phyloP scores from a whole-genome alignment of 2,888 invertebrate species.

The Meliscaeva auricollis region DNA sequence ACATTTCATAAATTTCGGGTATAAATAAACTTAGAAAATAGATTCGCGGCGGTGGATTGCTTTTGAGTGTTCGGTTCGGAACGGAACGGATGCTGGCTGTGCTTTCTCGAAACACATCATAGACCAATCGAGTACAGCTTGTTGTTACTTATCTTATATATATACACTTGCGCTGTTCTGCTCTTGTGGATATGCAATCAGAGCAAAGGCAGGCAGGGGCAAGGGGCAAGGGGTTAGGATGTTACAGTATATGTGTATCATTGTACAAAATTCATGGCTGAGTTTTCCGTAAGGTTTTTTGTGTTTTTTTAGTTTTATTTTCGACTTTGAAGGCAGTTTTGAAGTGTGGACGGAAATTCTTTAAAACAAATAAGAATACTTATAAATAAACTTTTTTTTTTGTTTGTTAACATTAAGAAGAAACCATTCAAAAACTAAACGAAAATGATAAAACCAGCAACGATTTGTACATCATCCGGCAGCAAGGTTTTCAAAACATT shows the following conservation, averaged over 20 bases:
- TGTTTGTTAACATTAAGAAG: neutral
- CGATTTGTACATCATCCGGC: neutral
- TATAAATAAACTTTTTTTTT: neutral
- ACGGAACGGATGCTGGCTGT: constrained; percentile 49
- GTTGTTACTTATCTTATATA: constrained; percentile 37
- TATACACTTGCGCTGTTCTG: neutral
- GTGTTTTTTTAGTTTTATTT: constrained; percentile 31
- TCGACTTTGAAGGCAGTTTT: constrained; percentile 37
- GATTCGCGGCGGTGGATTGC: constrained; percentile 75
- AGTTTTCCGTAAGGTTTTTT: constrained; percentile 31
- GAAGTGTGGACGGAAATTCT: constrained; percentile 12
- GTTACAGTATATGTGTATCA: constrained; percentile 4
- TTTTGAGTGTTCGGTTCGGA: constrained; percentile 49
- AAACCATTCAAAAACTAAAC: neutral
- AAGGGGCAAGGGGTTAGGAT: constrained; percentile 5
- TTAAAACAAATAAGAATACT: neutral
- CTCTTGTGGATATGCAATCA: constrained; percentile 35
- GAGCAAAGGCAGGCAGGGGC: neutral
- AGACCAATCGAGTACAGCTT: constrained; percentile 68
- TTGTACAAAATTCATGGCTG: constrained; percentile 43
- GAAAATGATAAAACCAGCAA: neutral
- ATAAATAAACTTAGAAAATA: constrained; percentile 76
- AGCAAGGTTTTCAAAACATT: neutral
- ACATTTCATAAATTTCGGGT: constrained; percentile 75
- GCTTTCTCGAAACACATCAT: constrained; percentile 65